Percentiles rank a stretch among this genome's conserved stretches.
Evolutionary conservation across 2,113 vertebrate species (phyloP).

Genomic region (Hydrolagus affinis): DNA sequence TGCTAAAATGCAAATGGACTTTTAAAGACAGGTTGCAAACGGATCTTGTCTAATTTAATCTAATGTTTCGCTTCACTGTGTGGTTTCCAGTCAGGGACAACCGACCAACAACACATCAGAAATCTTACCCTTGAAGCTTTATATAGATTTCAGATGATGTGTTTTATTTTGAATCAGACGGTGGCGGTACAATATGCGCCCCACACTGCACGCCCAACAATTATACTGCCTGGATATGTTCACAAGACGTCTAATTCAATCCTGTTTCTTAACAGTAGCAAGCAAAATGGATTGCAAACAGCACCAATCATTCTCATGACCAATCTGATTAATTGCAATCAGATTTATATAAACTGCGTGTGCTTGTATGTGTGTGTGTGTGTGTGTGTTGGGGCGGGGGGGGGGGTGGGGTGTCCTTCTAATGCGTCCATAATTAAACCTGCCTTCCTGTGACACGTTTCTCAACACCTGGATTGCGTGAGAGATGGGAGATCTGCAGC

Average conservation of each 20-base stretch:
- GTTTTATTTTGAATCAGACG: background rate
- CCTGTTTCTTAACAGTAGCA: background rate
- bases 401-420: background rate
- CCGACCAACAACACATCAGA: background rate
- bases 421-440: background rate
- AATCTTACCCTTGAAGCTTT: background rate
- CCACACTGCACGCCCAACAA: background rate
- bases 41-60: background rate
- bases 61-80: background rate
- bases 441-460: background rate
- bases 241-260: background rate
- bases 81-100: background rate
- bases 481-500: background rate
- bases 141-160: background rate
- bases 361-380: no score
- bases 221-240: background rate
- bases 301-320: background rate
- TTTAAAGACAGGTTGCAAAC: no score
- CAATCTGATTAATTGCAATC: background rate
- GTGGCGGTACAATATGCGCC: background rate
- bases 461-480: background rate
- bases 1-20: background rate
- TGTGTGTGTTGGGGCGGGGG: background rate
- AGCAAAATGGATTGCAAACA: background rate
- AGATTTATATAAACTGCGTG: background rate